A percentile compares a stretch with the other conserved stretches of the same genome.
Conservation (phyloP, 2,797 vertebrate species). For the Emys orbicularis region DNA sequence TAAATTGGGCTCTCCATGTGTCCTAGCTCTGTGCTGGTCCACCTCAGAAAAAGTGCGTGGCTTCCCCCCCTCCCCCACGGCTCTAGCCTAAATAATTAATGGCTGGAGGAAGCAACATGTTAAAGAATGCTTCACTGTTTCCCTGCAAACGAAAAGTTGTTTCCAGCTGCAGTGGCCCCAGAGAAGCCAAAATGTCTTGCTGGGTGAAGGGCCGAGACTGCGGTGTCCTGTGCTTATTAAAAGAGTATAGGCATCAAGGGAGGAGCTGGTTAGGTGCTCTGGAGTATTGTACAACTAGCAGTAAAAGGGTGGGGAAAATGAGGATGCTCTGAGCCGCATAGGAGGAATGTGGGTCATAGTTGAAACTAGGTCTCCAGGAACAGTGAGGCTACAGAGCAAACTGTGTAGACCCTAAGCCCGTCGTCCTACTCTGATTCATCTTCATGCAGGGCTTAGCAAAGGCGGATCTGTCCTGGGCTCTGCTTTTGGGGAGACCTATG, state of each 20-base stretch:
- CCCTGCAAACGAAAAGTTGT: not conserved
- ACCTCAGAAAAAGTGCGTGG: not conserved
- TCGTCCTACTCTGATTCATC: not conserved
- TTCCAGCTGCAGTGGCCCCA: slow-evolving; percentile 7
- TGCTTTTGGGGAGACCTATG: not conserved
- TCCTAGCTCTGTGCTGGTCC: slow-evolving; percentile 7
- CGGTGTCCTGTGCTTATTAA: not conserved
- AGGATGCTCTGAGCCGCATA: not conserved
- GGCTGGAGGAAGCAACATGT: slow-evolving; percentile 29
- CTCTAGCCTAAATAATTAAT: slow-evolving; percentile 47
- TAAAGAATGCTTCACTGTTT: slow-evolving; percentile 30
- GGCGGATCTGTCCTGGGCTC: not conserved
- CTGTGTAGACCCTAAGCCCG: not conserved
- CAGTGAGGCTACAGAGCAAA: not conserved
- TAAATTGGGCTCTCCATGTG: not conserved
- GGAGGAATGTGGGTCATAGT: not conserved
- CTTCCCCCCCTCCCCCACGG: not conserved
- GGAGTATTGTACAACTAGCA: not conserved
- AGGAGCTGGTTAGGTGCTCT: not conserved
- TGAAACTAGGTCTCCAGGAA: not conserved
- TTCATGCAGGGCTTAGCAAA: not conserved
- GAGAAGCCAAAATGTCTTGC: not conserved
- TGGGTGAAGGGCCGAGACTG: no score
- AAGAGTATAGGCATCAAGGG: not conserved
- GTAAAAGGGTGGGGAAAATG: not conserved